phyloP scores from a whole-genome alignment of 2,888 invertebrate genomes.

The Yponomeuta cagnagella region DNA sequence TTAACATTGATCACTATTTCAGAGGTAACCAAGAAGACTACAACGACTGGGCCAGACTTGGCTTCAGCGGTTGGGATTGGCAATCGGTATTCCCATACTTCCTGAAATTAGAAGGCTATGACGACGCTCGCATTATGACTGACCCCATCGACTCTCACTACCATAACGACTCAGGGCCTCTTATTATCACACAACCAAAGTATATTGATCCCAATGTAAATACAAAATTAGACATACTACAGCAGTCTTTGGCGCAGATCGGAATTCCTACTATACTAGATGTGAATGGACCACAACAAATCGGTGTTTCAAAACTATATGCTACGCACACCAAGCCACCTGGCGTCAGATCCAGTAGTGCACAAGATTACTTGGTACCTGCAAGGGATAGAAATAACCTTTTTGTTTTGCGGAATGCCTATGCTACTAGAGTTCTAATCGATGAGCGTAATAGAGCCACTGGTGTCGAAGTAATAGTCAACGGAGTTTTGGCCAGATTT shows the following conservation, averaged over 20 bases:
- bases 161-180: slow-evolving; percentile 2
- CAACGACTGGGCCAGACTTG: neutral
- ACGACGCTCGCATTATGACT: neutral
- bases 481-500: neutral
- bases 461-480: slow-evolving; percentile 7
- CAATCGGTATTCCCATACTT: slow-evolving; percentile 11
- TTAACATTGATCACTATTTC: neutral
- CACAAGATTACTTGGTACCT: slow-evolving; percentile 2
- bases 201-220: neutral
- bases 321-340: neutral
- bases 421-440: slow-evolving; percentile 6
- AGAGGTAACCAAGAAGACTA: slow-evolving; percentile 10
- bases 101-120: slow-evolving; percentile 2
- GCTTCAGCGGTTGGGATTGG: slow-evolving; percentile 11
- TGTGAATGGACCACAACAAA: neutral
- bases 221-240: slow-evolving; percentile 4
- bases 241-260: slow-evolving; percentile 6
- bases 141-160: neutral
- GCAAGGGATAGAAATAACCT: neutral
- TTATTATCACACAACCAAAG: slow-evolving; percentile 4
- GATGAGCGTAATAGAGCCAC: neutral
- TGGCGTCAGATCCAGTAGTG: slow-evolving; percentile 4
- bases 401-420: slow-evolving; percentile 6
- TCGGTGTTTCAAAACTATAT: neutral
- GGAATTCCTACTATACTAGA: neutral